A percentile compares a stretch with the other conserved stretches of the same genome.
Conservation (phyloP, 2,113 vertebrate species). For the Miniopterus natalensis region DNA sequence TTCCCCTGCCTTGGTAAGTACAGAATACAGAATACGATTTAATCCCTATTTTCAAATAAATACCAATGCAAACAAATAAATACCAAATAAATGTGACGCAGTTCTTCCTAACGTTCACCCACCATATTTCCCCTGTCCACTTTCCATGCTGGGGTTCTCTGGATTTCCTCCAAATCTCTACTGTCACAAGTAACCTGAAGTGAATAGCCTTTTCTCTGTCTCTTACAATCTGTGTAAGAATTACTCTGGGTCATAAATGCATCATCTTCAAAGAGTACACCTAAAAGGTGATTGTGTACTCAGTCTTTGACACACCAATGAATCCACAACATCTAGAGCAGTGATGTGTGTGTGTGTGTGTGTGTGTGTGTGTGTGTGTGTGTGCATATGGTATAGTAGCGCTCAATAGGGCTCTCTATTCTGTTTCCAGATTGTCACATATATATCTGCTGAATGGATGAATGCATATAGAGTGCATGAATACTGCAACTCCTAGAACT, state of each 20-base stretch:
- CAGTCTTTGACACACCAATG: neutral
- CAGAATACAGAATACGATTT: neutral
- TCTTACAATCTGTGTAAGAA: neutral
- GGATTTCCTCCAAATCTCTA: neutral
- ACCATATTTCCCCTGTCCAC: neutral
- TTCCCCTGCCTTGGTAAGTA: constrained; percentile 35
- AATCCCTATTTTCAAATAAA: neutral
- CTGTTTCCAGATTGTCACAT: neutral
- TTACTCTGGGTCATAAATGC: neutral
- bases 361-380: neutral
- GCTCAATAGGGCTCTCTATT: neutral
- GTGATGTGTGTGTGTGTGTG: too few species aligned
- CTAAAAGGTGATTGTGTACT: neutral
- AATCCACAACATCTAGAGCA: neutral
- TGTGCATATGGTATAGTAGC: neutral
- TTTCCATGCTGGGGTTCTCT: neutral
- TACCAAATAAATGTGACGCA: too few species aligned
- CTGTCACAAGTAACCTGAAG: neutral
- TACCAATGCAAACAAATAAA: too few species aligned
- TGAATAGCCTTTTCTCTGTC: neutral
- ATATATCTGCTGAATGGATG: neutral
- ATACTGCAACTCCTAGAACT: neutral
- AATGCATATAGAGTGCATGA: neutral
- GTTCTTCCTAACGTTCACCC: neutral
- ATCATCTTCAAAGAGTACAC: neutral